Evolutionary conservation across 2,113 vertebrate genomes (phyloP).

Genomic region (Psittacula cyanocephala): DNA sequence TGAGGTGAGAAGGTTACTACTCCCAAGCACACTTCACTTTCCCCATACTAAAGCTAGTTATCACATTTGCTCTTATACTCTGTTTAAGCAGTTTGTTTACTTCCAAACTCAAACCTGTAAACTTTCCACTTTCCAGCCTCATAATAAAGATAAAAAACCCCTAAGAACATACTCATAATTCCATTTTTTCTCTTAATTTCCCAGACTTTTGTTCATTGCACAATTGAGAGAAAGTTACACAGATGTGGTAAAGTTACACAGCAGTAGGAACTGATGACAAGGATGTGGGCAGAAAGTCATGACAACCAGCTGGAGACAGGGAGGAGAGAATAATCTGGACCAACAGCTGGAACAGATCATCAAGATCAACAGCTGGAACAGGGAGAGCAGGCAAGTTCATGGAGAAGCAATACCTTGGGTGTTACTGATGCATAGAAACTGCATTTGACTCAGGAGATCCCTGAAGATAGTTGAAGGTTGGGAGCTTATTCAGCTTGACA

Average conservation of each 20-base stretch:
- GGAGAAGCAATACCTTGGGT: not conserved
- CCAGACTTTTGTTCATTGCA: not conserved
- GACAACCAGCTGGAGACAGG: not conserved
- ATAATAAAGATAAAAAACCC: not conserved
- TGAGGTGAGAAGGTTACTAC: not conserved
- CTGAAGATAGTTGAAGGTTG: not conserved
- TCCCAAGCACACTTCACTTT: not conserved
- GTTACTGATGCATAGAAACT: not conserved
- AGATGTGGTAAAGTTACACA: not conserved
- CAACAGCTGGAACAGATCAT: not conserved
- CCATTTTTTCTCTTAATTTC: not conserved
- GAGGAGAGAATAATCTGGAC: not conserved
- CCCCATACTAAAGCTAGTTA: not conserved
- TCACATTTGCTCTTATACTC: not conserved
- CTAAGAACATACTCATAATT: not conserved
- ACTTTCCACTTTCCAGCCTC: not conserved
- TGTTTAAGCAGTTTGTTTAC: not conserved
- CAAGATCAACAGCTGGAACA: not conserved
- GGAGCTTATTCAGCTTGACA: not conserved
- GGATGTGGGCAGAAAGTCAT: not conserved
- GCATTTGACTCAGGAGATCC: not conserved
- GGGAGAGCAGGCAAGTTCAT: not conserved
- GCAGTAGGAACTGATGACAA: not conserved
- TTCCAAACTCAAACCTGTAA: not conserved
- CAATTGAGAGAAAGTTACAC: not conserved